Percentiles rank a stretch among this genome's conserved stretches.
phyloP scores from a whole-genome alignment of 2,797 vertebrate genomes.

The Galagoides demidoff region DNA sequence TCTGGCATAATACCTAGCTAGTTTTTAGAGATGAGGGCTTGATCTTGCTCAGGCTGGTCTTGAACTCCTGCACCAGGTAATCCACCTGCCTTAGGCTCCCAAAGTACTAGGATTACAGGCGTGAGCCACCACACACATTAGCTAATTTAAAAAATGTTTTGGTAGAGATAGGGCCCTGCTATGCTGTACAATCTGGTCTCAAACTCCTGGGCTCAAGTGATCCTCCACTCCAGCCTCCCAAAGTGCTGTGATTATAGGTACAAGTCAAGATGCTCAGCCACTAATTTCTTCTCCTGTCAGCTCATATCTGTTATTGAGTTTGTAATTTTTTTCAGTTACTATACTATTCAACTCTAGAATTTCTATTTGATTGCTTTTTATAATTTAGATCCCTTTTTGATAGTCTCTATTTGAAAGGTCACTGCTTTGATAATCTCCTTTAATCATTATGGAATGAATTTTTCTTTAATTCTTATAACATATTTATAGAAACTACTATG shows the following conservation, averaged over 20 bases:
- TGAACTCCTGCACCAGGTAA: background rate
- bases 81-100: background rate
- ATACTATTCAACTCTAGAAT: constrained; percentile 1
- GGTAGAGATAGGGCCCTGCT: too few relatives aligned
- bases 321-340: background rate
- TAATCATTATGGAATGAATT: background rate
- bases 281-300: background rate
- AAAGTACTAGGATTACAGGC: background rate
- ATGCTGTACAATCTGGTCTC: background rate
- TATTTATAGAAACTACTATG: constrained; percentile 11
- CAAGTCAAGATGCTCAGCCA: background rate
- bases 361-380: background rate
- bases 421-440: background rate
- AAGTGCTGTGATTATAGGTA: background rate
- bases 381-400: background rate
- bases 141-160: background rate
- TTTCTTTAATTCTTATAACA: constrained; percentile 28
- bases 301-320: background rate
- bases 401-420: background rate
- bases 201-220: background rate
- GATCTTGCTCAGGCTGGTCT: too few relatives aligned
- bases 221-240: background rate
- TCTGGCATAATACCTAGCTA: too few relatives aligned
- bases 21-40: too few relatives aligned
- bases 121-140: background rate